Evolutionary conservation across 64 coral and sea anemone species (phyloP), one percentile per base, ranked within the genome.

Genomic region (Montipora cactus): DNA sequence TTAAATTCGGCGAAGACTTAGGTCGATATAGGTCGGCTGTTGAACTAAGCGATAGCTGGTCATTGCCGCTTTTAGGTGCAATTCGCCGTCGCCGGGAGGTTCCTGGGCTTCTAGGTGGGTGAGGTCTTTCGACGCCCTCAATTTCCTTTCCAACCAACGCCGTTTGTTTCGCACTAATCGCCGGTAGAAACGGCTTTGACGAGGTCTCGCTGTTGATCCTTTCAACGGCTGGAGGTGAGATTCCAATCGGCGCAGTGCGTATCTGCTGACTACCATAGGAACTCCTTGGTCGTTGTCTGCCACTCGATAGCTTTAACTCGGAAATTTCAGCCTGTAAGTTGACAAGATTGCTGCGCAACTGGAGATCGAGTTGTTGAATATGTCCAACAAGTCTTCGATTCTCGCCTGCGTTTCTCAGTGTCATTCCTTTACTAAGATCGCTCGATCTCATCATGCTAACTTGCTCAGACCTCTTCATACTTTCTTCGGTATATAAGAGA

Each of bases 241-340:
- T 47, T 10, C 44, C 19, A 25, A 2, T 3, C 21, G 25, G 8
- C 5, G 44, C 0, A 5, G 2, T 4, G 8, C 50, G 44, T 50
- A 74, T 2, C 61, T 90, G 81, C 12, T 80, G 59, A 37, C 77
- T 19, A 21, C 67, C 48, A 9, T 51, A 16, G 5, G 57, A 15
- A 50, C 23, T 37, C 14, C 25, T 59, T 4, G 74, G 72, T 3
- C 76, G 87, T 47, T 77, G 87, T 68, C 72, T 72, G 9, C 79
- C 87, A 7, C 51, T 89, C 12, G 93, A 95, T 21, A 89, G 74
- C 37, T 92, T 95, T 7, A 97, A 85, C 70, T 95, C 93, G 19
- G 91, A 67, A 20, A 97, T 97, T 49, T 97, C 96, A 1, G 96
- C 89, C 16, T 97, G 96, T 57, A 97, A 62, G 47, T 52, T 92